phyloP scores from a whole-genome alignment of 2,888 invertebrate genomes.

The Emesis castigata region DNA sequence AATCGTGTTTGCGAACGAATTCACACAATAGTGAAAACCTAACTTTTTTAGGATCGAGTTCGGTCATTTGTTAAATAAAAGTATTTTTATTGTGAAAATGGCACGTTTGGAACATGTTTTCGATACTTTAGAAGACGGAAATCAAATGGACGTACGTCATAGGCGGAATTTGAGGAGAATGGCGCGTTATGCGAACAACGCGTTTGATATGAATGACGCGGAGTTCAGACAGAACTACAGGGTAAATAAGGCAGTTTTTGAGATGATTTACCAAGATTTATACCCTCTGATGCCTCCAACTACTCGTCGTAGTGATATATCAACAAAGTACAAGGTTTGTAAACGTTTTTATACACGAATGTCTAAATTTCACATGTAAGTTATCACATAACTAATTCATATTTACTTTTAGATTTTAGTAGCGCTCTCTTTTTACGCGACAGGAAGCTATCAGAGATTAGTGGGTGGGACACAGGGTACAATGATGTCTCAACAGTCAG shows the following conservation, averaged over 20 bases:
- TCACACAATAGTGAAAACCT: not conserved
- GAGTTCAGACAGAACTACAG: not conserved
- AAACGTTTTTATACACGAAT: not conserved
- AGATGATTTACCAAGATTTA: not conserved
- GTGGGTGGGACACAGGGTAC: constrained; percentile 34
- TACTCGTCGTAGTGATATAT: constrained; percentile 8
- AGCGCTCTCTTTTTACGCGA: constrained; percentile 33
- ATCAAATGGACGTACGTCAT: not conserved
- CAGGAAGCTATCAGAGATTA: constrained; percentile 43
- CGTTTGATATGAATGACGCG: not conserved
- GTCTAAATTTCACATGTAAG: not conserved
- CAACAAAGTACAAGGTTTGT: constrained; percentile 8
- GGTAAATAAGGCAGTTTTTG: not conserved
- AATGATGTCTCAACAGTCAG: constrained; percentile 48
- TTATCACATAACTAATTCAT: not conserved
- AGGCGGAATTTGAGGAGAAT: not conserved
- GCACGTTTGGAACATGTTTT: not conserved
- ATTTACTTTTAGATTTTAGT: constrained; percentile 3
- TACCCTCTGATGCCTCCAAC: not conserved
- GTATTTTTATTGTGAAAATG: too few relatives aligned
- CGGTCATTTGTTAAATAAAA: not conserved
- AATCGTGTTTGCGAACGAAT: not conserved
- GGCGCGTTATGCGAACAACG: not conserved
- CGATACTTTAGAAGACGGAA: not conserved
- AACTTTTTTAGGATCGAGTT: not conserved